phyloP scores from a whole-genome alignment of 92 coral and sea anemone species.

The Umimayanthus chanpuru region DNA sequence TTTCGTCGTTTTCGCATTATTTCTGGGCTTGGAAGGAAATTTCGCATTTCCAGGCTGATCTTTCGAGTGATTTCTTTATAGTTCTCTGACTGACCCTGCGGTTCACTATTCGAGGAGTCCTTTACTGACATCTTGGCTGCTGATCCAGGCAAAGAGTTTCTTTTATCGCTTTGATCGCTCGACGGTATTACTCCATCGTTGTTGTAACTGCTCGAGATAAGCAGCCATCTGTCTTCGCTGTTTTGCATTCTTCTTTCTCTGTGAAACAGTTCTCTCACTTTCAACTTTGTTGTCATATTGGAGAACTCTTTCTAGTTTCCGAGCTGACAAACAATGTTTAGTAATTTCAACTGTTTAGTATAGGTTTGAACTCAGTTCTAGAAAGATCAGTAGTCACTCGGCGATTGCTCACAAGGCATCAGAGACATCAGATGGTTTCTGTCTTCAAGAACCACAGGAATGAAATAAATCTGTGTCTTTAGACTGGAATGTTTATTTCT shows the following conservation, averaged over 20 bases:
- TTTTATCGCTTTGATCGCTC: slow-evolving; percentile 3
- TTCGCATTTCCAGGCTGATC: slow-evolving; percentile 12
- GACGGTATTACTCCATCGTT: background rate
- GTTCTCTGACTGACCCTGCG: background rate
- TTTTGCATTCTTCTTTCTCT: background rate
- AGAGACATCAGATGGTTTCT: background rate
- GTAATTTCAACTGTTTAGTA: too few relatives aligned
- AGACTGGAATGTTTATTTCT: background rate
- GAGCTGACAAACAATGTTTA: background rate
- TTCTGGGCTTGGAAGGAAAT: slow-evolving; percentile 29
- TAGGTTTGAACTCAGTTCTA: background rate
- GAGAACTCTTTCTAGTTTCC: background rate
- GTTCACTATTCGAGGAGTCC: background rate
- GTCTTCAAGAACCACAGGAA: background rate
- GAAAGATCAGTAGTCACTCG: background rate
- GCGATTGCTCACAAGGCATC: background rate
- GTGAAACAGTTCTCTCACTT: background rate
- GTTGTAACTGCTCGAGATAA: background rate
- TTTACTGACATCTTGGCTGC: background rate
- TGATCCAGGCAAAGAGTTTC: background rate
- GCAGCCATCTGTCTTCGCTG: slow-evolving; percentile 4
- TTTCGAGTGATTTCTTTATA: slow-evolving; percentile 19
- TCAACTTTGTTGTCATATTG: background rate
- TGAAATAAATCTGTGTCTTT: background rate
- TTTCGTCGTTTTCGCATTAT: slow-evolving; percentile 41